Evolutionary conservation across 2,888 invertebrate genomes (phyloP), one percentile per base, ranked within the genome.

Genomic region (Linnaemya vulpina): DNA sequence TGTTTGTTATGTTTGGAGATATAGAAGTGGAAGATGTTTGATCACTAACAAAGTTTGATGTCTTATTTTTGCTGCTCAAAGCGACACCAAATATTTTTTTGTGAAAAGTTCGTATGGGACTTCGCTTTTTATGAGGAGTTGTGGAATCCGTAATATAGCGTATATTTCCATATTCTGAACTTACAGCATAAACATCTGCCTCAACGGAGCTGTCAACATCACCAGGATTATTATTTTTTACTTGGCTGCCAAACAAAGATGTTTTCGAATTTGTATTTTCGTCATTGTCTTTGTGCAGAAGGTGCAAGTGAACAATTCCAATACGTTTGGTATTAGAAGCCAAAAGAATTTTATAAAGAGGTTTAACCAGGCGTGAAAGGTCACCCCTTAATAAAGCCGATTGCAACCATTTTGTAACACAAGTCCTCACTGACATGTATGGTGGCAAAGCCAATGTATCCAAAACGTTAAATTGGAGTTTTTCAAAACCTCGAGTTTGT

Each of bases 281-380:
- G 3, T 90, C 89, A 35, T 93, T 93, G 13, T 93, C 93, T 84
- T 94, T 94, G 55, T 90, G 91, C 15, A 92, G 93, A 30, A 95
- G 94, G 89, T 95, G 95, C 7, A 95, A 94, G 87, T 96, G 96
- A 15, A 95, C 94, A n/a, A 97, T 95, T 43, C 96, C 96, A 86
- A 96, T 94, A n/a, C 96, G 93, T 74, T 96, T 96, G 0, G 97
- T 97, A 85, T 95, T 95, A 0, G 96, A 95, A 86, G 96, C 95
- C 30, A 98, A 93, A 22, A 98, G 93, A 92, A 96, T 96, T 84
- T 95, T 93, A 75, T 97, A 93, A 7, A 97, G 92, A 0, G 97
- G 96, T 89, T 96, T 96, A 35, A 98, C 94, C 13, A 98, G 93
- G 1, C 97, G 93, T 0, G 95, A 94, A 77, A 97, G 94, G 89